A percentile compares a stretch with the other conserved stretches of the same genome.
phyloP scores from a whole-genome alignment of 2,797 vertebrate species.

The Eulemur albifrons region DNA sequence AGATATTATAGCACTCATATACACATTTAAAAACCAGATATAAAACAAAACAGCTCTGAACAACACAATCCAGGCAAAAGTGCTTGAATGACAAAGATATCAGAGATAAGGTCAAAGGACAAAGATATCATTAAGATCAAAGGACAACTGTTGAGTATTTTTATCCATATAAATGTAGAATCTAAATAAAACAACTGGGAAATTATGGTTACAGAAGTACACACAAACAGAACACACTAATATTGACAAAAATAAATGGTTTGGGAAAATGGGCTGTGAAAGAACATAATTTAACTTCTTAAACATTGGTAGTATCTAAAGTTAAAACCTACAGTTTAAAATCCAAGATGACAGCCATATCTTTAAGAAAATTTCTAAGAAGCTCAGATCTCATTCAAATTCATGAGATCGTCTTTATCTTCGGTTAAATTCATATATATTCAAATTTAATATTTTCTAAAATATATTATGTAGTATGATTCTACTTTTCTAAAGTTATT shows the following conservation, averaged over 20 bases:
- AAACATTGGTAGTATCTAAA: not conserved
- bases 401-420: not conserved
- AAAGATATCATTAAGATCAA: not conserved
- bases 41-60: not conserved
- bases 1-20: not conserved
- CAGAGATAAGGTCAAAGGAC: not conserved
- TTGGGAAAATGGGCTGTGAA: not conserved
- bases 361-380: not conserved
- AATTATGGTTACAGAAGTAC: not conserved
- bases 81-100: not conserved
- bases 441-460: not conserved
- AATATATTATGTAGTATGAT: not conserved
- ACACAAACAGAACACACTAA: not conserved
- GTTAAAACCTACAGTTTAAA: not conserved
- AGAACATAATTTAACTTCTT: not conserved
- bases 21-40: not conserved
- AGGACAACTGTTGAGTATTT: not conserved
- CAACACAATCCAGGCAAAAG: not conserved
- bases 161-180: not conserved
- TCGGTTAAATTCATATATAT: not conserved
- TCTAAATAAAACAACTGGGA: not conserved
- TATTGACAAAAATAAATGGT: not conserved
- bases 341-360: not conserved
- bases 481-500: not conserved
- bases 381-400: not conserved